Evolutionary conservation across 2,113 vertebrate genomes (phyloP).

Genomic region (Pseudopipra pipra): DNA sequence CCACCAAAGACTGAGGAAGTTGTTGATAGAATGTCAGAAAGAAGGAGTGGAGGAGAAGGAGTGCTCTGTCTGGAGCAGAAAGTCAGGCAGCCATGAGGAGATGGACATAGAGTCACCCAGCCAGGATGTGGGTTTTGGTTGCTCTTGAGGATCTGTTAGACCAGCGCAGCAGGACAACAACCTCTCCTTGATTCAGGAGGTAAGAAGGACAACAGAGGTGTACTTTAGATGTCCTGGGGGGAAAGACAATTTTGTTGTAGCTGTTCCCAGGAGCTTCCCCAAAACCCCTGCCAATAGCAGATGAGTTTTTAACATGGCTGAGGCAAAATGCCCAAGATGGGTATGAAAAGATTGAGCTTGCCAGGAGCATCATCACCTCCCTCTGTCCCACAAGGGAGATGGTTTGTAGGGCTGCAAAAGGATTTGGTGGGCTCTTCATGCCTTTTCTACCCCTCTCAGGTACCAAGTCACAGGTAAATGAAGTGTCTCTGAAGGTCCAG

Average conservation of each 20-base stretch:
- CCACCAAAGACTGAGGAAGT: not conserved
- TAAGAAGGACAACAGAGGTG: not conserved
- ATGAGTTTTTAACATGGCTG: not conserved
- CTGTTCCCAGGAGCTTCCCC: not conserved
- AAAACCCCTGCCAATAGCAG: not conserved
- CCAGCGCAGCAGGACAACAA: not conserved
- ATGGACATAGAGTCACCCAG: not conserved
- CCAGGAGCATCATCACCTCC: not conserved
- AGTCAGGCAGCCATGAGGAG: not conserved
- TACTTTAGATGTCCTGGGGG: not conserved
- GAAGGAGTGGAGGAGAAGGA: not conserved
- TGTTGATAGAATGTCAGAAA: not conserved
- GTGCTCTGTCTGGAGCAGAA: not conserved
- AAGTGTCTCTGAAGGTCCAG: not conserved
- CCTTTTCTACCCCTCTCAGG: not conserved
- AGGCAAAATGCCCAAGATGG: not conserved
- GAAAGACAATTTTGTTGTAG: not conserved
- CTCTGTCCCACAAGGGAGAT: not conserved
- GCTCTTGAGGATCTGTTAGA: not conserved
- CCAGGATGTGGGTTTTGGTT: not conserved
- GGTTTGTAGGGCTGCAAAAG: not conserved
- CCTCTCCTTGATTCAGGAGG: not conserved
- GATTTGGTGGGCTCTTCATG: not conserved
- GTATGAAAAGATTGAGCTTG: not conserved
- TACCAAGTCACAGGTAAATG: not conserved